phyloP scores from a whole-genome alignment of 2,797 vertebrate species.

The Pseudopleuronectes americanus region DNA sequence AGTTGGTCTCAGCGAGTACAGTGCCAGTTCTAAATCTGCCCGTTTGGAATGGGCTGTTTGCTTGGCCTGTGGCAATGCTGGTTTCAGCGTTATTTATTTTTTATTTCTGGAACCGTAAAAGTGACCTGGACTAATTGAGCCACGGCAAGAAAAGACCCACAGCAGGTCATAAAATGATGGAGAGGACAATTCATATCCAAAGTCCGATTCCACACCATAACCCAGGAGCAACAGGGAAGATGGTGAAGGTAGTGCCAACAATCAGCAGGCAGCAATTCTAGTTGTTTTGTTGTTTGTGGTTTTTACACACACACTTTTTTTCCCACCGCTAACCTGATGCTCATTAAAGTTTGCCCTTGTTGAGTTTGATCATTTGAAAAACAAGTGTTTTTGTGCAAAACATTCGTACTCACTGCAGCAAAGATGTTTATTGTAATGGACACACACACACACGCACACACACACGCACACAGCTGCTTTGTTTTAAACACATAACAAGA shows the following conservation, averaged over 20 bases:
- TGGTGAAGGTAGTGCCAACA: background rate
- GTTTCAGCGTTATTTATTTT: too few relatives aligned
- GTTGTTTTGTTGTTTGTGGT: background rate
- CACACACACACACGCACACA: constrained; percentile 10
- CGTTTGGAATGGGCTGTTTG: too few relatives aligned
- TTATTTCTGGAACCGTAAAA: too few relatives aligned
- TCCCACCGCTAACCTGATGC: constrained; percentile 20
- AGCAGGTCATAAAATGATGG: background rate
- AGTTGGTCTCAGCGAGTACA: background rate
- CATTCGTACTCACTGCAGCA: constrained; percentile 30
- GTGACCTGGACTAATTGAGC: too few relatives aligned
- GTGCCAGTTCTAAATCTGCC: too few relatives aligned
- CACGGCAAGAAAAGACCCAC: too few relatives aligned
- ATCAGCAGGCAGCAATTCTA: background rate
- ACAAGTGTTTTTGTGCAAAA: constrained; percentile 22
- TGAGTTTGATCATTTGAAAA: constrained; percentile 32
- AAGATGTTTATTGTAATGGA: constrained; percentile 40
- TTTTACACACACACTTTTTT: background rate
- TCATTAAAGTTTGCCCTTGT: constrained; percentile 24
- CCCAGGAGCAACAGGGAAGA: background rate
- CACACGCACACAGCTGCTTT: constrained; percentile 40
- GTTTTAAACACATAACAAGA: constrained; percentile 69
- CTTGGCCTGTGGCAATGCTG: too few relatives aligned
- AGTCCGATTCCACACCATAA: background rate
- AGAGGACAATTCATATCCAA: background rate